Evolutionary conservation across 2,888 invertebrate genomes (phyloP).

Genomic region (Hemistola chrysoprasaria): DNA sequence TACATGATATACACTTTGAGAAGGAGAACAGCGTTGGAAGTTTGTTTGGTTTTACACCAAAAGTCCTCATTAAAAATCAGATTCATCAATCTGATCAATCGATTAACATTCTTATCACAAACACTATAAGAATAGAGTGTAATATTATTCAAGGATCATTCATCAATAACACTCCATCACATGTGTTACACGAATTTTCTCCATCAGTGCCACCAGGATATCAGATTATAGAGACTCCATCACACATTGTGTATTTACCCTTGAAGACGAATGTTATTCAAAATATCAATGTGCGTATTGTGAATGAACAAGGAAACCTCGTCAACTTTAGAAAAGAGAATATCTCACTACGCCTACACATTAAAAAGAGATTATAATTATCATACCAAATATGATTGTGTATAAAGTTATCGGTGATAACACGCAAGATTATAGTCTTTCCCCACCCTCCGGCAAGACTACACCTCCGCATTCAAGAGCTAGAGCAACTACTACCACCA

Average conservation of each 20-base stretch:
- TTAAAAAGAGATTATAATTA: constrained; percentile 1
- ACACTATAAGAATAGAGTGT: constrained; percentile 10
- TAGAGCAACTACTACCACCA: too few relatives aligned
- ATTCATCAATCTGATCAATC: constrained; percentile 3
- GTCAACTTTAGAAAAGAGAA: constrained; percentile 2
- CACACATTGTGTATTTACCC: background rate
- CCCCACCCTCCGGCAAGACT: too few relatives aligned
- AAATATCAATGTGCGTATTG: background rate
- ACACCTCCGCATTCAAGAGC: too few relatives aligned
- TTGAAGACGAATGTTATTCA: background rate
- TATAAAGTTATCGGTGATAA: too few relatives aligned
- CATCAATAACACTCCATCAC: constrained; percentile 1
- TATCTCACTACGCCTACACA: background rate
- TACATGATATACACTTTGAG: too few relatives aligned
- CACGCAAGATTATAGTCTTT: too few relatives aligned
- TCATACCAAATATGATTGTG: too few relatives aligned
- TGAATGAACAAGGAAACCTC: background rate
- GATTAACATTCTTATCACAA: constrained; percentile 5
- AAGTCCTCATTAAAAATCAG: constrained; percentile 3
- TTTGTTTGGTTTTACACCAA: too few relatives aligned
- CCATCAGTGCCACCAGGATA: background rate
- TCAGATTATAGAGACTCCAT: background rate
- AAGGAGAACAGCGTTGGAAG: too few relatives aligned
- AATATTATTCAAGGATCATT: constrained; percentile 5
- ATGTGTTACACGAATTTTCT: background rate